A percentile compares a stretch with the other conserved stretches of the same genome.
Conservation (phyloP, 1,140 invertebrate species). For the Dufourea novaeangliae region DNA sequence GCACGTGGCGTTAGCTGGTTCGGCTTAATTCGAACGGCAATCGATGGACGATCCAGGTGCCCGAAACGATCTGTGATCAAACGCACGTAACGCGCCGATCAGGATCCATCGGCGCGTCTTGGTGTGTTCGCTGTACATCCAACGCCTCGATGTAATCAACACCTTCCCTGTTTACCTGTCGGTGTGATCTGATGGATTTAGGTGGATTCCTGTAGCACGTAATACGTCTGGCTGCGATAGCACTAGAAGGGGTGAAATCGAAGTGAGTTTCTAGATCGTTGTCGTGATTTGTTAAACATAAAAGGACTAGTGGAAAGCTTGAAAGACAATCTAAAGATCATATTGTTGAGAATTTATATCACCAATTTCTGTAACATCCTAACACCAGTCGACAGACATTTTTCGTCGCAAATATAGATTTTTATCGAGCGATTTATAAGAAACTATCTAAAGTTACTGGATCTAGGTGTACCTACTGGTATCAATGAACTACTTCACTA, state of each 20-base stretch:
- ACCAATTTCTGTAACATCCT: too few relatives aligned
- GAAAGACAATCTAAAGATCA: too few relatives aligned
- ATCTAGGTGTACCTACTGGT: too few relatives aligned
- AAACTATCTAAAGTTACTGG: too few relatives aligned
- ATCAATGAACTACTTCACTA: too few relatives aligned
- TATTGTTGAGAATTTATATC: too few relatives aligned
- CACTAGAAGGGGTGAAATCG: not conserved
- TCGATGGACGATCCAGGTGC: not conserved
- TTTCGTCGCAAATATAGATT: too few relatives aligned
- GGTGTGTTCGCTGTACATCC: not conserved
- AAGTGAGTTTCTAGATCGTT: not conserved
- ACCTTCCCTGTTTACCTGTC: slow-evolving; percentile 20
- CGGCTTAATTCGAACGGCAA: slow-evolving; percentile 21
- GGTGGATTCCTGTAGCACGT: not conserved
- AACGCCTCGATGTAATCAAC: slow-evolving; percentile 30
- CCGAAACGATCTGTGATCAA: slow-evolving; percentile 34
- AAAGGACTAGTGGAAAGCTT: too few relatives aligned
- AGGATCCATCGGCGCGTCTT: not conserved
- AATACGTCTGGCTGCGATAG: not conserved
- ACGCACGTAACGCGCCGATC: not conserved
- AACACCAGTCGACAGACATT: too few relatives aligned
- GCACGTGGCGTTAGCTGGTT: not conserved
- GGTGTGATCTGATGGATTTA: slow-evolving; percentile 15
- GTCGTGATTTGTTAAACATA: too few relatives aligned
- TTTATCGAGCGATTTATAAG: too few relatives aligned